A percentile compares a stretch with the other conserved stretches of the same genome.
These are phyloP conservation scores for Sinocyclocheilus anshuiensis DNA, from an alignment of 2,113 vertebrate genomes.

Conservation along the genomic window DNA sequence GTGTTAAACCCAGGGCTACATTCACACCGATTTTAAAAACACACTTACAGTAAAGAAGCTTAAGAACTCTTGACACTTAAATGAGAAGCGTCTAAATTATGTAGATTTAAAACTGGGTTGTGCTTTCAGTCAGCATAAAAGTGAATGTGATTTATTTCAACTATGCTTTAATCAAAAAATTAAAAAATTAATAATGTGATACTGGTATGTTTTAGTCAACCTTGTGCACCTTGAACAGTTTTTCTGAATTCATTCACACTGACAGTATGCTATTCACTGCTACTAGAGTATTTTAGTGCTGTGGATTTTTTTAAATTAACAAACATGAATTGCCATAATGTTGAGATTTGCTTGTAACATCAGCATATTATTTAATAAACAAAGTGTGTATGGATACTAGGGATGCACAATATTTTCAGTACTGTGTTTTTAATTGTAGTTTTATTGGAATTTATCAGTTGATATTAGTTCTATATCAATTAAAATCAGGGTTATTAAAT, in stretches of 20 bases:
- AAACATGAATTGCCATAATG: neutral
- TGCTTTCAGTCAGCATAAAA: neutral
- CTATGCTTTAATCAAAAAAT: neutral
- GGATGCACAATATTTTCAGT: too few relatives aligned
- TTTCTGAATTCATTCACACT: neutral
- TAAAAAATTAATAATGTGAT: neutral
- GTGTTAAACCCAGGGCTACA: neutral
- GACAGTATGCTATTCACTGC: neutral
- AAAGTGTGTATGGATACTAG: too few relatives aligned
- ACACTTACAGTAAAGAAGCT: conserved; percentile 1
- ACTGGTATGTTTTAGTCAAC: neutral
- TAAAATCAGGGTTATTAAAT: too few relatives aligned
- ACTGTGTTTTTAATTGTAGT: too few relatives aligned
- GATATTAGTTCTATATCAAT: too few relatives aligned
- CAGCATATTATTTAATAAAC: neutral
- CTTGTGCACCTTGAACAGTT: neutral
- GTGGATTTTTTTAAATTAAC: neutral
- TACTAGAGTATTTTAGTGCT: neutral
- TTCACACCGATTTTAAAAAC: conserved; percentile 14
- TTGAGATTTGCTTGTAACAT: neutral
- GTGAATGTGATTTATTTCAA: neutral
- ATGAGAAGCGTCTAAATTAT: conserved; percentile 2
- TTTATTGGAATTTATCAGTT: too few relatives aligned
- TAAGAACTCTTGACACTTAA: conserved; percentile 8
- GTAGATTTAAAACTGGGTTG: neutral